phyloP scores from a whole-genome alignment of 2,888 invertebrate genomes.

The Silvanus unidentatus region DNA sequence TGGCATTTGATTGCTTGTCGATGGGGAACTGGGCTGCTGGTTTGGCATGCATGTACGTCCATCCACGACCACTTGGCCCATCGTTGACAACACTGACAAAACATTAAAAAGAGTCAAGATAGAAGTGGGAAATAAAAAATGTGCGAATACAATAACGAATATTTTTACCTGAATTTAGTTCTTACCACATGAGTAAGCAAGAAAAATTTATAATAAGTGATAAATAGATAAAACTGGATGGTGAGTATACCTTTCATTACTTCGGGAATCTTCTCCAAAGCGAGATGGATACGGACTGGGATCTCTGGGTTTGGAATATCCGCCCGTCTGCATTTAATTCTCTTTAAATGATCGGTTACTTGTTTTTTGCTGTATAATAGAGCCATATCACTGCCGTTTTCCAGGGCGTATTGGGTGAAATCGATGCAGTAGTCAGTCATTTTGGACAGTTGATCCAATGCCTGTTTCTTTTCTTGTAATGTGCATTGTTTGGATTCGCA shows the following conservation, averaged over 20 bases:
- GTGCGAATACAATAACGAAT: too few relatives aligned
- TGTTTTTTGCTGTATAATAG: slow-evolving; percentile 77
- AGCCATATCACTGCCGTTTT: slow-evolving; percentile 77
- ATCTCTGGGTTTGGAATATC: slow-evolving; percentile 88
- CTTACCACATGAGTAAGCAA: not conserved
- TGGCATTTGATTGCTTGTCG: slow-evolving; percentile 26
- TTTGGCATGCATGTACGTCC: slow-evolving; percentile 66
- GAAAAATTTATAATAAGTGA: too few relatives aligned
- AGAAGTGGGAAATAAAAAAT: too few relatives aligned
- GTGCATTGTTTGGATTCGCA: slow-evolving; percentile 73
- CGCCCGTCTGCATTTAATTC: slow-evolving; percentile 75
- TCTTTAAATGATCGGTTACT: slow-evolving; percentile 66
- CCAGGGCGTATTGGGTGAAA: slow-evolving; percentile 74
- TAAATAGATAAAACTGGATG: too few relatives aligned
- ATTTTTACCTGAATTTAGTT: slow-evolving; percentile 31
- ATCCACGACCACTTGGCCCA: slow-evolving; percentile 78
- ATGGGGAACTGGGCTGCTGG: slow-evolving; percentile 35
- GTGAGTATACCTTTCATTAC: slow-evolving; percentile 60
- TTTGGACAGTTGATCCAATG: slow-evolving; percentile 72
- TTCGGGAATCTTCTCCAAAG: slow-evolving; percentile 75
- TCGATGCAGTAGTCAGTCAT: slow-evolving; percentile 85
- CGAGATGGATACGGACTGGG: slow-evolving; percentile 74
- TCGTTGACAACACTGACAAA: slow-evolving; percentile 63
- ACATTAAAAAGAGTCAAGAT: not conserved
- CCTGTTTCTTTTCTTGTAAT: slow-evolving; percentile 76